Base-by-base conservation (phyloP, 2,113 vertebrate genomes). In the Daubentonia madagascariensis region DNA sequence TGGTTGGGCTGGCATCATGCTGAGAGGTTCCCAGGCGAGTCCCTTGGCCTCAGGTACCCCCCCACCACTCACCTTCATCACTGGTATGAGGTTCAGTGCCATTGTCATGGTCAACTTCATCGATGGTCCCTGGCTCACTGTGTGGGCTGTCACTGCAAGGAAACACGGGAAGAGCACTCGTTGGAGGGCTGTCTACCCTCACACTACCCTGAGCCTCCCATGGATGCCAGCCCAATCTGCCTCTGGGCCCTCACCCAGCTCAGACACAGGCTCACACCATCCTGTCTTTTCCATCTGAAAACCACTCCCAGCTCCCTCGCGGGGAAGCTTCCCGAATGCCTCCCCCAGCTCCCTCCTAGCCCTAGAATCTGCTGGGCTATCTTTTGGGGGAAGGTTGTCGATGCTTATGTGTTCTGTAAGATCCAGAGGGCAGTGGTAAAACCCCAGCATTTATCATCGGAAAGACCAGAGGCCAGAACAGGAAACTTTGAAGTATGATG, bases 31-130 rank as follows among this genome's bases (percentile, higher is more conserved):
- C 32, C 11, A 0, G 67, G 7, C 10, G 81, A 67, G 5, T 37
- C 12, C 68, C 16, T 20, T 23, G 28, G 59, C 23, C 52, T 50
- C 83, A 50, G 25, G 57, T 28, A 28, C 16, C 86, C 6, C 54
- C 20, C 18, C 1, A 97, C 18, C 1, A 97, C 99, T 99, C 98
- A 99, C 99, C 99, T 79, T 99, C 99, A 11, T 99, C 99, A 1
- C 99, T 99, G 80, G 99, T 99, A 98, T 99, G 99, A 0, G 99
- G 99, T 98, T 99, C 99, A 0, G 99, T 99, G 95, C 99, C 99
- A 12, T 99, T 99, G 98, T 99, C 99, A 2, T 99, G 99, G 97
- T 99, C 99, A 25, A 96, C 98, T 48, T 99, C 99, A 16, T 99
- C 99, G 4, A 99, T 99, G 95, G 99, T 99, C 92, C 99, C 99